Evolutionary conservation across 2,888 invertebrate genomes (phyloP).

Genomic region (Torymus auratus): DNA sequence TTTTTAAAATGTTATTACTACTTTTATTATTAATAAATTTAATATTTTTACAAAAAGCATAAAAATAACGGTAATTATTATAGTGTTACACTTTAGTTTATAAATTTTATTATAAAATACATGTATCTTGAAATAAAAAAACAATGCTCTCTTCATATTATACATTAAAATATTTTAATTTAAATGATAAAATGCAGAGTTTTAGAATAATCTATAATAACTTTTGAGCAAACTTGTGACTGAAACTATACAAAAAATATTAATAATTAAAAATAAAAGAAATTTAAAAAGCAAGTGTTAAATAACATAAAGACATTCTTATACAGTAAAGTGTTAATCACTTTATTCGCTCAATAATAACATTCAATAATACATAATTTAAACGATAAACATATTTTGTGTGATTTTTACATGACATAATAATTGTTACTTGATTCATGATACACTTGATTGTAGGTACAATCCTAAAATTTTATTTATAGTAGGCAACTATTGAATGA

Average conservation of each 20-base stretch:
- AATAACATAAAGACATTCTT: constrained; percentile 21
- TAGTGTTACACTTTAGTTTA: too few species aligned
- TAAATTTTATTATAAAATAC: too few species aligned
- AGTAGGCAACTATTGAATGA: constrained; percentile 74
- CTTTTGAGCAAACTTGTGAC: too few species aligned
- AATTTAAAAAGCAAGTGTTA: constrained; percentile 31
- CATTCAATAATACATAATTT: constrained; percentile 77
- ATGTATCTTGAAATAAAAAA: too few species aligned
- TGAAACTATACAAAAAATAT: not conserved
- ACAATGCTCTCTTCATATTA: too few species aligned
- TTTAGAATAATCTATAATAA: too few species aligned
- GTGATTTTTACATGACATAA: constrained; percentile 74
- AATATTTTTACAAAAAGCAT: not conserved
- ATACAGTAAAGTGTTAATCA: constrained; percentile 73
- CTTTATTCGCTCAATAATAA: constrained; percentile 76
- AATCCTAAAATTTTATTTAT: constrained; percentile 69
- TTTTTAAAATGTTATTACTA: too few species aligned
- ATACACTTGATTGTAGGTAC: constrained; percentile 72
- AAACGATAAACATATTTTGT: constrained; percentile 73
- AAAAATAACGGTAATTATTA: too few species aligned
- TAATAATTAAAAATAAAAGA: constrained; percentile 10
- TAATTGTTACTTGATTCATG: constrained; percentile 70
- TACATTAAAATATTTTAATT: too few species aligned
- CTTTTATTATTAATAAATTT: not conserved
- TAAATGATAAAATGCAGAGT: too few species aligned